Percentiles rank a stretch among this genome's conserved stretches.
Evolutionary conservation across 1,140 invertebrate genomes (phyloP).

Genomic region (Elysia chlorotica): DNA sequence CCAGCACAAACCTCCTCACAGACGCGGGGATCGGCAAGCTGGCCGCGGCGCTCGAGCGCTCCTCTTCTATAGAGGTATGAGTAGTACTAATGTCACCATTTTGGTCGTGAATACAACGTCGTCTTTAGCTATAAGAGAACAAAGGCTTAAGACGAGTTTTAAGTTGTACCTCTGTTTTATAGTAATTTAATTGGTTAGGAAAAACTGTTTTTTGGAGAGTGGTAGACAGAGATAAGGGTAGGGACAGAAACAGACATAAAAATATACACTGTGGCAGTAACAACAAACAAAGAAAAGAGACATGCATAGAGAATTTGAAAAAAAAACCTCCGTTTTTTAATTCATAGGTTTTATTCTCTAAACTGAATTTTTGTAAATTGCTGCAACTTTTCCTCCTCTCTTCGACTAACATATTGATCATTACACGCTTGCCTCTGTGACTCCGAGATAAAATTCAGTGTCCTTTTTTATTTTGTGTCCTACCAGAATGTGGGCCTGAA

Average conservation of each 20-base stretch:
- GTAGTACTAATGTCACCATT: neutral
- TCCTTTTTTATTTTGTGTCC: no score
- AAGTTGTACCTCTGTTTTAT: neutral
- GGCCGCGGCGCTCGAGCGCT: conserved; percentile 46
- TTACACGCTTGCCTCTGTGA: no score
- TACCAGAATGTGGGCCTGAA: conserved; percentile 52
- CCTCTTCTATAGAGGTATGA: conserved; percentile 38
- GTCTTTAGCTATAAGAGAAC: no score
- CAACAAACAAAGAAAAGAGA: no score
- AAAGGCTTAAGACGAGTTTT: neutral
- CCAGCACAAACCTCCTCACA: conserved; percentile 53
- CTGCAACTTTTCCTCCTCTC: no score
- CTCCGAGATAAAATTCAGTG: no score
- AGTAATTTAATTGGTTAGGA: neutral
- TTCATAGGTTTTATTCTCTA: no score
- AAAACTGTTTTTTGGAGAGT: neutral
- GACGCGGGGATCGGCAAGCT: conserved; percentile 51
- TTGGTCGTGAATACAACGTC: no score
- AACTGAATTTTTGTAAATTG: no score
- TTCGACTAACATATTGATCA: neutral
- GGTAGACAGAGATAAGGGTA: neutral
- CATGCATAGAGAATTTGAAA: no score
- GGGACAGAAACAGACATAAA: neutral
- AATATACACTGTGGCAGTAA: no score
- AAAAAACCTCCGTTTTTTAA: no score